phyloP scores from a whole-genome alignment of 2,113 vertebrate species.

The Entelurus aequoreus region DNA sequence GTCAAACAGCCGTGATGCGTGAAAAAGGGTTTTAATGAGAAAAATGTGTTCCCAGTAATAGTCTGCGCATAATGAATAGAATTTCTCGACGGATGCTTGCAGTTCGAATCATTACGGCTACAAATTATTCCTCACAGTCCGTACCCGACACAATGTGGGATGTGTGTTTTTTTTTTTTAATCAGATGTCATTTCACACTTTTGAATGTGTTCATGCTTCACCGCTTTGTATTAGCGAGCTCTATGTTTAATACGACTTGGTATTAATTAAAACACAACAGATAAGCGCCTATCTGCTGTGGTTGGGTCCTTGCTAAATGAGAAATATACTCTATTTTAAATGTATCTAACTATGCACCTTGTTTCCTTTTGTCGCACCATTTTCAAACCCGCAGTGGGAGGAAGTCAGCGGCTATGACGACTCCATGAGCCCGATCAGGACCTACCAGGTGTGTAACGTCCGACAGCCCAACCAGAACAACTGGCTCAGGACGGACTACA shows the following conservation, averaged over 20 bases:
- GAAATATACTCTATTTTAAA: constrained; percentile 4
- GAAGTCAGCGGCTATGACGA: constrained; percentile 97
- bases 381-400: constrained; percentile 82
- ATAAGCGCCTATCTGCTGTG: constrained; percentile 18
- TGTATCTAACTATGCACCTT: not conserved
- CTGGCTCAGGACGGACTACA: constrained; percentile 94
- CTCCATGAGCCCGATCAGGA: constrained; percentile 97
- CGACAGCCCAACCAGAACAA: constrained; percentile 93
- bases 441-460: constrained; percentile 97
- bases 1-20: constrained; percentile 32
- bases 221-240: constrained; percentile 28
- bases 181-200: constrained; percentile 29
- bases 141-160: constrained; percentile 14
- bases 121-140: constrained; percentile 51
- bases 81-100: constrained; percentile 57
- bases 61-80: constrained; percentile 41
- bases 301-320: constrained; percentile 12
- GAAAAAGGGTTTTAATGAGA: constrained; percentile 54
- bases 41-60: constrained; percentile 45
- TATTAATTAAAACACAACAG: constrained; percentile 36
- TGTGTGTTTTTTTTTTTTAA: constrained; percentile 7
- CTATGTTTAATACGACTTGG: constrained; percentile 31
- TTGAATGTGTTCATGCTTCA: constrained; percentile 32
- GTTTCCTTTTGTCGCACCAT: constrained; percentile 7
- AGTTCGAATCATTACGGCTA: constrained; percentile 54